Conservation (phyloP, 2,113 vertebrate species). For the Ploceus nigricollis region DNA sequence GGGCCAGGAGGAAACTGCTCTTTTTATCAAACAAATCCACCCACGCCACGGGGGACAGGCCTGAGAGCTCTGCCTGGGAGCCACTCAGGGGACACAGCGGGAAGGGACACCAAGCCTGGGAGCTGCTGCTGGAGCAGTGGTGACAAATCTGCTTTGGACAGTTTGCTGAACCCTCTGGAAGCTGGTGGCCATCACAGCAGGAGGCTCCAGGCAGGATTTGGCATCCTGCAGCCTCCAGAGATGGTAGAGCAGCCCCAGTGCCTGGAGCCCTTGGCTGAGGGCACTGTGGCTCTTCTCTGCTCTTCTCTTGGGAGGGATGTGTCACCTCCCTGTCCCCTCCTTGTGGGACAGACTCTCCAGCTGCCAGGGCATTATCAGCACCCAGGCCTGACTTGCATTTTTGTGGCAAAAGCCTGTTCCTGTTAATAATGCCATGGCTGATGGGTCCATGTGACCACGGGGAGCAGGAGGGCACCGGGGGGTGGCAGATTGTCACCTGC, state of each 20-base stretch:
- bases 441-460: accelerated
- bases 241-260: accelerated
- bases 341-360: neutral
- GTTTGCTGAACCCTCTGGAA: neutral
- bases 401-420: neutral
- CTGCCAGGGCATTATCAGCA: neutral
- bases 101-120: neutral
- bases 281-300: neutral
- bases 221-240: neutral
- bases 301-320: neutral
- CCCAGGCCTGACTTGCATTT: neutral
- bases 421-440: neutral
- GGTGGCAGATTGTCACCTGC: neutral
- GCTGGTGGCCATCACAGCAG: neutral
- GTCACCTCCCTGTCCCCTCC: neutral
- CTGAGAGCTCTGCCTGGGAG: neutral
- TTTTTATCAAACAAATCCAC: neutral
- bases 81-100: accelerated
- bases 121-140: neutral
- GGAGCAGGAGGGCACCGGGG: neutral
- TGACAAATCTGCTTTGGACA: accelerated
- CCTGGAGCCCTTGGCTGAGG: neutral
- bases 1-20: neutral
- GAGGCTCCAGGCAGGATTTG: neutral
- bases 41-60: no score